These are phyloP conservation scores for Papilio elwesi DNA, from an alignment of 2,888 invertebrate species.

Conservation along the genomic window DNA sequence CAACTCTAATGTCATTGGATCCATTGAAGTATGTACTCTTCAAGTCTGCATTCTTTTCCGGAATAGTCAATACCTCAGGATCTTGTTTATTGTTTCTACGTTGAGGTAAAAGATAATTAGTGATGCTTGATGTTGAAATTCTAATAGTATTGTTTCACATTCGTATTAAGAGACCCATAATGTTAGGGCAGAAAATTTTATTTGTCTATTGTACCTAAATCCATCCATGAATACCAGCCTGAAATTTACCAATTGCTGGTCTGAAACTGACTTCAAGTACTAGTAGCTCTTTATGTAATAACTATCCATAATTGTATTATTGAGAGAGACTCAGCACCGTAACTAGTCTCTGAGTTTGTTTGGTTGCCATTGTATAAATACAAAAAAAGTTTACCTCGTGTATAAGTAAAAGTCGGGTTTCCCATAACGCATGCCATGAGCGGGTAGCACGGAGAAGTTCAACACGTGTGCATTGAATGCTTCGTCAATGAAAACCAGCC, in stretches of 20 bases:
- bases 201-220: no score
- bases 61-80: conserved; percentile 60
- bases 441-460: conserved; percentile 67
- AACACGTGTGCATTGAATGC: conserved; percentile 65
- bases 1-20: conserved; percentile 71
- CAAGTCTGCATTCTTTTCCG: conserved; percentile 51
- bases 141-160: background rate
- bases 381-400: conserved; percentile 62
- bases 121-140: background rate
- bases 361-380: conserved; percentile 1
- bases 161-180: no score
- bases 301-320: no score
- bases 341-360: background rate
- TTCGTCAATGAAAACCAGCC: conserved; percentile 76
- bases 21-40: conserved; percentile 67
- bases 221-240: no score
- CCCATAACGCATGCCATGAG: conserved; percentile 60
- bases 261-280: no score
- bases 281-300: no score
- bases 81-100: conserved; percentile 59
- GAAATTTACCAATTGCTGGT: no score
- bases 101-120: background rate
- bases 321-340: no score
- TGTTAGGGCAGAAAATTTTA: no score
- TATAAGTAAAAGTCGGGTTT: conserved; percentile 77